Percentiles rank a stretch among this genome's conserved stretches.
phyloP scores from a whole-genome alignment of 2,113 vertebrate genomes.

The Aegithalos caudatus region DNA sequence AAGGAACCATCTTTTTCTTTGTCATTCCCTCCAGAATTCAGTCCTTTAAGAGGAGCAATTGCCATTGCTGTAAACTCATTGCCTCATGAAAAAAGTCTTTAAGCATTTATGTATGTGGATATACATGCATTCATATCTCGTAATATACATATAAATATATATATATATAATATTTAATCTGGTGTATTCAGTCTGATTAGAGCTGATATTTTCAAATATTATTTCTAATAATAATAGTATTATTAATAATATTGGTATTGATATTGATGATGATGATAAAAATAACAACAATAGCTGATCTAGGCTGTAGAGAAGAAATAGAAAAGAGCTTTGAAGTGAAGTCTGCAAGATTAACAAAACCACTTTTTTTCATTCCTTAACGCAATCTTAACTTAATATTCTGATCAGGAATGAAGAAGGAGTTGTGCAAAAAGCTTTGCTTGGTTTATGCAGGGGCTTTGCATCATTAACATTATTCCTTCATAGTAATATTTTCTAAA shows the following conservation, averaged over 20 bases:
- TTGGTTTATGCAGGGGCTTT: constrained; percentile 4
- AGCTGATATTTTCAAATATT: not conserved
- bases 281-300: not conserved
- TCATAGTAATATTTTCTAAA: not conserved
- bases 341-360: not conserved
- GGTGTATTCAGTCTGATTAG: not conserved
- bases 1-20: not conserved
- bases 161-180: not conserved
- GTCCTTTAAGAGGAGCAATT: not conserved
- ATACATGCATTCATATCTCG: not conserved
- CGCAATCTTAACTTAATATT: constrained; percentile 28
- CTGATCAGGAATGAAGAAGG: constrained; percentile 13
- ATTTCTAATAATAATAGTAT: not conserved
- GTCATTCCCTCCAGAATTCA: not conserved
- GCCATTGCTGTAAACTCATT: not conserved
- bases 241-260: not conserved
- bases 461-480: not conserved
- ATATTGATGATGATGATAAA: not conserved
- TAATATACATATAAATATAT: not conserved
- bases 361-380: not conserved
- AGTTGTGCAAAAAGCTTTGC: not conserved
- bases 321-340: not conserved
- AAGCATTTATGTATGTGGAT: not conserved
- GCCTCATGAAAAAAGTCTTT: not conserved
- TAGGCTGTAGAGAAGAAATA: not conserved